Evolutionary conservation across 2,888 invertebrate species (phyloP), one percentile per base, ranked within the genome.

Genomic region (Drosophila kuntzei): DNA sequence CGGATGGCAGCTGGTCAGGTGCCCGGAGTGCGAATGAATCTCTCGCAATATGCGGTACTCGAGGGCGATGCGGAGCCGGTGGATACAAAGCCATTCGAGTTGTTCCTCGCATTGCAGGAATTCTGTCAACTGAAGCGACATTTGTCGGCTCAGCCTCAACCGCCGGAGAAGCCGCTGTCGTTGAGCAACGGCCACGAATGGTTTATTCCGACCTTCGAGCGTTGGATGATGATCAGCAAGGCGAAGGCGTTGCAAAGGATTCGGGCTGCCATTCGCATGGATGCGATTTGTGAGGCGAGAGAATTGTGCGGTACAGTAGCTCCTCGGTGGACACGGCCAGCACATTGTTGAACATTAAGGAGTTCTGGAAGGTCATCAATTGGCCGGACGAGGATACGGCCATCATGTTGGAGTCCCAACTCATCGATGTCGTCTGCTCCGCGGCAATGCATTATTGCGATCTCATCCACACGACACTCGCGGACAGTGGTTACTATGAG

Each of bases 321-420:
- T 98, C 98, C 2, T 97, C 98, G 11, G 96, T 98, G 12, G 98
- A 99, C 91, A 95, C 95, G 2, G 95, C 95, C 27, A 95, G 96
- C 12, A 96, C 96, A 82, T 93, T 95, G 74, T 94, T 95, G 91
- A 95, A 95, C 90, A 94, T 95, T 92, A 93, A 97, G 62, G 96
- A 98, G 87, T 98, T 98, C 90, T 98, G 98, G 98, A 95, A 96
- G 80, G 95, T 97, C 55, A 94, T 99, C 62, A 95, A 96, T n/a
- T 98, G 98, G 94, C 96, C 96, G 0, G 97, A 98, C 89, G 94
- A 95, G 6, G 94, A 94, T n/a, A 93, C 93, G 0, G 93, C 94
- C 25, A 90, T 93, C 1, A 90, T 94, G 76, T 87, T 92, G 53
- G 92, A 92, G 43, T 90, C 91, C 0, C 92, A 92, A 55, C 75